Evolutionary conservation across 2,888 invertebrate species (phyloP).

Genomic region (Cotesia congregata): DNA sequence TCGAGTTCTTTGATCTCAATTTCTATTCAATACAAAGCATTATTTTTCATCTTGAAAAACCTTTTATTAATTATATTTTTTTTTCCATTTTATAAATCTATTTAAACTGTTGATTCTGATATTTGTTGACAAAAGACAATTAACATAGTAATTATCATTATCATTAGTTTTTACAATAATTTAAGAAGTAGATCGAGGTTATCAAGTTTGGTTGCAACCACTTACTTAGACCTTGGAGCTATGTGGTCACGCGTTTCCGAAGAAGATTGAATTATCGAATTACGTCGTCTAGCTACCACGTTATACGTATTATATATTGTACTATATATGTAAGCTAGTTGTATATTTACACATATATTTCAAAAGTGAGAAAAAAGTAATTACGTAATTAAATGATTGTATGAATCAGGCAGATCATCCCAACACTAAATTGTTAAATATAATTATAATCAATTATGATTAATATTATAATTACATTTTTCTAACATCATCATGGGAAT

Average conservation of each 20-base stretch:
- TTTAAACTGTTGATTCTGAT: background rate
- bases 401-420: constrained; percentile 26
- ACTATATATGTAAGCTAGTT: background rate
- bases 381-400: constrained; percentile 20
- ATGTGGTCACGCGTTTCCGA: constrained; percentile 45
- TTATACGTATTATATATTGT: constrained; percentile 10
- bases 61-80: background rate
- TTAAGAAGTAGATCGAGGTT: constrained; percentile 43
- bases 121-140: background rate
- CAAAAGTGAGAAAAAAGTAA: constrained; percentile 35
- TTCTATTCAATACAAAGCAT: background rate
- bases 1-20: background rate
- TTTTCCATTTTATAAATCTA: background rate
- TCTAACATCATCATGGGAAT: too few species aligned
- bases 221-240: constrained; percentile 45
- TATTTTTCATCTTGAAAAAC: background rate
- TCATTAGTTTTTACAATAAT: constrained; percentile 11
- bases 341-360: constrained; percentile 17
- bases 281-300: constrained; percentile 39
- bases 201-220: constrained; percentile 32
- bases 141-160: background rate
- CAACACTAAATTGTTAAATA: background rate
- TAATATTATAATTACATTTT: too few species aligned
- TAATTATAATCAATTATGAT: too few species aligned
- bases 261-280: constrained; percentile 50